Base-by-base conservation (phyloP, 2,113 vertebrate species). In the Thunnus maccoyii region DNA sequence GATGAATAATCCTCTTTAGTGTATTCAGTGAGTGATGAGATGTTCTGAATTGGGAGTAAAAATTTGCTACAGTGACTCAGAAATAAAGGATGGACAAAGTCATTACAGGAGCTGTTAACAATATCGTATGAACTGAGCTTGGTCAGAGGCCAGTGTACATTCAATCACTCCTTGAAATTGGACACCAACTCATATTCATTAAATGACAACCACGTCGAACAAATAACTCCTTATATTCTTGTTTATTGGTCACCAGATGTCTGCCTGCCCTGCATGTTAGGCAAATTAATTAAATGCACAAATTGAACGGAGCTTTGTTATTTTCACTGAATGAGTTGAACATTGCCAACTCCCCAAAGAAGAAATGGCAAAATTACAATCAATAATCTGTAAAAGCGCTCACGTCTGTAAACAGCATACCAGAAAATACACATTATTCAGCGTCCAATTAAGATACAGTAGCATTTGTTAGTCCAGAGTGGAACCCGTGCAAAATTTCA, bases 91-190 rank as follows among this genome's bases (percentile, higher is more conserved):
- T 77, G 66, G 47, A 85, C 78, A 56, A 64, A 84, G 78, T 90
- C 75, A 92, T 88, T 88, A 92, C 77, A 65, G 61, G 51, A 83
- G 85, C 82, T 48, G 67, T 86, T 90, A 89, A 83, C 83, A 80
- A 79, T 84, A 88, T 73, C 5, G 11, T 54, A 75, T 73, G 73
- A 89, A 76, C 68, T 1, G 48, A 73, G 78, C 58, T 81, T 50
- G 44, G 71, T 89, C 77, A 64, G 76, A 86, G 80, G 91, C 72
- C 83, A 70, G 80, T 20, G 17, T 69, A 61, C 83, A 71, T 81
- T 89, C 81, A 90, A 85, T 88, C 86, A 84, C 70, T 13, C 73
- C 80, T 81, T 71, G 78, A 89, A 91, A 90, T 78, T 87, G 79
- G 77, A 92, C 84, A 88, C 87, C 78, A 63, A 58, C 76, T 67